Evolutionary conservation across 2,113 vertebrate species (phyloP).

Genomic region (Steatornis caripensis): DNA sequence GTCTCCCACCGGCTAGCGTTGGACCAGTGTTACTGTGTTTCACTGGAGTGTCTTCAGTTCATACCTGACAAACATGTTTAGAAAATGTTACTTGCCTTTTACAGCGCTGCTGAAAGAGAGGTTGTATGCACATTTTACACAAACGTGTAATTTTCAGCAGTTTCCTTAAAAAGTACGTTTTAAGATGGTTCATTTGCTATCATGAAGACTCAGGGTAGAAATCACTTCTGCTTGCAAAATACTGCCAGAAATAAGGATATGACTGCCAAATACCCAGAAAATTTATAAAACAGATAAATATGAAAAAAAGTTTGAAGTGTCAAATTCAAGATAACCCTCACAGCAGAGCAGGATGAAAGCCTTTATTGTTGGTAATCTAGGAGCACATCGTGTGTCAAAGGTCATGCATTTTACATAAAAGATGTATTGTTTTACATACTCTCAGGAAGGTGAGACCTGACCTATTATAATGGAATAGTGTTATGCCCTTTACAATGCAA

Average conservation of each 20-base stretch:
- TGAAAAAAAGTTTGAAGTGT: slow-evolving; percentile 56
- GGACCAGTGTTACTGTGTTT: not conserved
- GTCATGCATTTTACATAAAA: slow-evolving; percentile 49
- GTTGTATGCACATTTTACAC: slow-evolving; percentile 17
- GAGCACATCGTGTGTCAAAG: slow-evolving; percentile 40
- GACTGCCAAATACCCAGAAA: slow-evolving; percentile 55
- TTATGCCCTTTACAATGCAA: not conserved
- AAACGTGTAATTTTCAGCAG: slow-evolving; percentile 61
- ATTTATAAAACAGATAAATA: slow-evolving; percentile 70
- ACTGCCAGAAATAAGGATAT: slow-evolving; percentile 70
- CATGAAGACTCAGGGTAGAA: slow-evolving; percentile 56
- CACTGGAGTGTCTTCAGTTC: not conserved
- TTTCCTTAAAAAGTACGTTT: slow-evolving; percentile 70
- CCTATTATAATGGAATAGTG: slow-evolving; percentile 38
- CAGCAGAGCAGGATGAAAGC: slow-evolving; percentile 39
- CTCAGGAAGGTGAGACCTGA: slow-evolving; percentile 43
- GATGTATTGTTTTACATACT: slow-evolving; percentile 53
- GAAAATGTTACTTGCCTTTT: not conserved
- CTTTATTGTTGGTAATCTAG: slow-evolving; percentile 55
- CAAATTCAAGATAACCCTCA: slow-evolving; percentile 37
- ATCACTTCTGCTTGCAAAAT: slow-evolving; percentile 84
- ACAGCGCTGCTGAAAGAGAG: not conserved
- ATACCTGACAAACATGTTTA: not conserved
- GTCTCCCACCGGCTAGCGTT: not conserved
- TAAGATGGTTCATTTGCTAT: slow-evolving; percentile 68